Conservation (phyloP, 2,888 invertebrate species). For the Bembecia ichneumoniformis region DNA sequence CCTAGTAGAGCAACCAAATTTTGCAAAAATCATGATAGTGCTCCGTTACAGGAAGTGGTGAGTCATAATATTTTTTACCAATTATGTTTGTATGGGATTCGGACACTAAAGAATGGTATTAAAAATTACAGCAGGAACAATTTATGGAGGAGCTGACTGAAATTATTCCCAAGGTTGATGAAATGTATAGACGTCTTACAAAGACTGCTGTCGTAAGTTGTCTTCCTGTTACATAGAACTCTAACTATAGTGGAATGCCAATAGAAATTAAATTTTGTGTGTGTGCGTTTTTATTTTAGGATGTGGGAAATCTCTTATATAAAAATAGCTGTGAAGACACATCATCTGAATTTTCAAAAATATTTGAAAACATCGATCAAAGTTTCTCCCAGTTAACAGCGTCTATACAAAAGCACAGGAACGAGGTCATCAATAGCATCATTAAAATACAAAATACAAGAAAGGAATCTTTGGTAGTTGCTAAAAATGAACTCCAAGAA, state of each 20-base stretch:
- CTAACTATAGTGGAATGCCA: background rate
- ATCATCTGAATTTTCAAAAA: constrained; percentile 27
- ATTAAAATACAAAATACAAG: constrained; percentile 34
- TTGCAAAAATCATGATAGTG: constrained; percentile 54
- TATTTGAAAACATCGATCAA: constrained; percentile 49
- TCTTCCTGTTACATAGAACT: too few relatives aligned
- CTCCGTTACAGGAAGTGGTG: constrained; percentile 50
- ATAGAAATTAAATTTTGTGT: background rate
- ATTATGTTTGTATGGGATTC: background rate
- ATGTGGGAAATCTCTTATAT: constrained; percentile 47
- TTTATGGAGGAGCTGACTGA: constrained; percentile 36
- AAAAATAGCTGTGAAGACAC: constrained; percentile 40
- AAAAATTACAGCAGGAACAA: constrained; percentile 41
- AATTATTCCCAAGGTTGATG: constrained; percentile 47
- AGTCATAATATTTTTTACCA: constrained; percentile 16
- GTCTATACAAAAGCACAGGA: constrained; percentile 65
- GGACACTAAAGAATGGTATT: background rate
- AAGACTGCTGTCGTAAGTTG: constrained; percentile 58
- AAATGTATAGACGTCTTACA: constrained; percentile 48
- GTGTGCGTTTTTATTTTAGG: constrained; percentile 34
- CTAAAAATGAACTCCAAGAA: constrained; percentile 32
- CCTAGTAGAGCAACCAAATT: constrained; percentile 54
- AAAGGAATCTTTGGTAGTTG: constrained; percentile 36
- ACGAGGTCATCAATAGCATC: constrained; percentile 43
- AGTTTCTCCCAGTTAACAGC: constrained; percentile 68